Percentiles rank a stretch among this genome's conserved stretches.
These are phyloP conservation scores for Zaprionus ghesquierei DNA, from an alignment of 1,140 invertebrate species.

Conservation along the genomic window DNA sequence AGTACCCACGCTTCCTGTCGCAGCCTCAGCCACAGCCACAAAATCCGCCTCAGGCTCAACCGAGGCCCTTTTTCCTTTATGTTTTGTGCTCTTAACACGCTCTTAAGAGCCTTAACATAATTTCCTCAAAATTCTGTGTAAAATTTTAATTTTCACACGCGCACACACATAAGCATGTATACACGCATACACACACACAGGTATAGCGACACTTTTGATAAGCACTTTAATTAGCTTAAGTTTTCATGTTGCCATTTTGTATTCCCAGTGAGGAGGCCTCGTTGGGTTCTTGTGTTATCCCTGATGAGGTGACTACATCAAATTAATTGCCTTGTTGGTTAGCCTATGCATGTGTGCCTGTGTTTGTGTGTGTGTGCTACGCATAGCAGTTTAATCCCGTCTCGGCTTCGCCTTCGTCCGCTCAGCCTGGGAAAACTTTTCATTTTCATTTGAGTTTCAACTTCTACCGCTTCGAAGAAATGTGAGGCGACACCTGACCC, in stretches of 20 bases:
- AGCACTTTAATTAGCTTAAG: conserved; percentile 69
- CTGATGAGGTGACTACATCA: conserved; percentile 57
- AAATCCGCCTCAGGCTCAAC: background rate
- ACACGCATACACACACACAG: background rate
- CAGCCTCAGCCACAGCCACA: conserved; percentile 7
- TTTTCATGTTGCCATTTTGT: conserved; percentile 53
- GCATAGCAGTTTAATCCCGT: conserved; percentile 15
- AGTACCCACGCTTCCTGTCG: conserved; percentile 5
- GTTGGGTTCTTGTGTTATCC: conserved; percentile 10
- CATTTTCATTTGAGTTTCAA: conserved; percentile 37
- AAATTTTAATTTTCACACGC: conserved; percentile 51
- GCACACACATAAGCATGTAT: background rate
- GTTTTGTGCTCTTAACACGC: conserved; percentile 38
- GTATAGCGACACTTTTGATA: conserved; percentile 36
- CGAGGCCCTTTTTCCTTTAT: background rate
- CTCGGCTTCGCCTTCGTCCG: conserved; percentile 6
- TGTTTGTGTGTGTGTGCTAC: too few species aligned
- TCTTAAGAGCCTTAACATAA: conserved; percentile 41
- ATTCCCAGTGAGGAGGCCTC: conserved; percentile 11
- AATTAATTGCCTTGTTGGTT: conserved; percentile 62
- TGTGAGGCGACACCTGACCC: conserved; percentile 10
- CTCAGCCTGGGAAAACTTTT: conserved; percentile 38
- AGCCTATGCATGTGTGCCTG: conserved; percentile 29
- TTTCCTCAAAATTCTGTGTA: conserved; percentile 33
- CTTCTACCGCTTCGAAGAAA: conserved; percentile 15